A percentile compares a stretch with the other conserved stretches of the same genome.
Conservation (phyloP, 1,140 invertebrate species). For the Hycleus cichorii region DNA sequence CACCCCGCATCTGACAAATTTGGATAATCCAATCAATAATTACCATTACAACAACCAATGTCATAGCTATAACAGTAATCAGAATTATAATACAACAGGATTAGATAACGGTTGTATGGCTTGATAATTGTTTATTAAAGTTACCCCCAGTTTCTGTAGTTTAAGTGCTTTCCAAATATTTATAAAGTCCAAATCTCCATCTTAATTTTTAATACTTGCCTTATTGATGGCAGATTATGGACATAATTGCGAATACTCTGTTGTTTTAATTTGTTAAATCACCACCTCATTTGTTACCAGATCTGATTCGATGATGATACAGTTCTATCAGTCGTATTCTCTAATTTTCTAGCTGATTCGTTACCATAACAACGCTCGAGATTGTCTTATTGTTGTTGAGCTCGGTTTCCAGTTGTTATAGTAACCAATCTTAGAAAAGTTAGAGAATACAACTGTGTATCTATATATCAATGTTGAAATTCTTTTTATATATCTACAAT, state of each 20-base stretch:
- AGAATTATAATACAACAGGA: conserved; percentile 30
- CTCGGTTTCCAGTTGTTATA: no score
- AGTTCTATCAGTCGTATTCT: background rate
- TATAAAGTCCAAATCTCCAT: background rate
- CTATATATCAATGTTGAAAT: conserved; percentile 7
- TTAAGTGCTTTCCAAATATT: background rate
- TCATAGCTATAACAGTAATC: conserved; percentile 32
- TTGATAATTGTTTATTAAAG: conserved; percentile 14
- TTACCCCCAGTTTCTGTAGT: background rate
- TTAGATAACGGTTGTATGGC: conserved; percentile 41
- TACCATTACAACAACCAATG: conserved; percentile 29
- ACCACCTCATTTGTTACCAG: conserved; percentile 34
- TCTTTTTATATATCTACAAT: no score
- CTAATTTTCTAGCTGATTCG: no score
- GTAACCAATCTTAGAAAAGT: no score
- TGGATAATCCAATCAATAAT: conserved; percentile 29
- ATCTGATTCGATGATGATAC: conserved; percentile 31
- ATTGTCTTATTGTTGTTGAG: no score
- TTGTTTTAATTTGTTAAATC: conserved; percentile 5
- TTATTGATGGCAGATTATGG: background rate
- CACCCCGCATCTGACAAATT: conserved; percentile 32
- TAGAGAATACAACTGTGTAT: background rate
- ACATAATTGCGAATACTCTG: conserved; percentile 7
- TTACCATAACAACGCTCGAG: no score
- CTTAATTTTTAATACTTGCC: background rate